A percentile compares a stretch with the other conserved stretches of the same genome.
Evolutionary conservation across 1,140 invertebrate genomes (phyloP).

Genomic region (Bradynema listronoti): DNA sequence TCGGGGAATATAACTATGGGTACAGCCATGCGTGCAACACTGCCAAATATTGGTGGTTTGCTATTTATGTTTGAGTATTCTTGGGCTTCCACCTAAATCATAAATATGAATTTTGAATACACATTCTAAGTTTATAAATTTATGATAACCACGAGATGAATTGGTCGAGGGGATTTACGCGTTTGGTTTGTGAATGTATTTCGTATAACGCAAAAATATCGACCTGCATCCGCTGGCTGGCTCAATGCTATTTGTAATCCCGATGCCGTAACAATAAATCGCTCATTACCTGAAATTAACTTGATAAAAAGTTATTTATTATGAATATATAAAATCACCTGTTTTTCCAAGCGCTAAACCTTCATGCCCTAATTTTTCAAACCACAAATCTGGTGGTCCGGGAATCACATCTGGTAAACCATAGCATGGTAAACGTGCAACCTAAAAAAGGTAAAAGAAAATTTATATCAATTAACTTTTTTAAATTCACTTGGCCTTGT

Average conservation of each 20-base stretch:
- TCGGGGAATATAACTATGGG: conserved; percentile 29
- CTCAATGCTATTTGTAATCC: conserved; percentile 50
- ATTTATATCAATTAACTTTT: too few relatives aligned
- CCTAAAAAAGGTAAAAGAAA: too few relatives aligned
- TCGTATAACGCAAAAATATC: conserved; percentile 47
- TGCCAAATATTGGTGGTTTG: too few relatives aligned
- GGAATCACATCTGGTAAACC: conserved; percentile 40
- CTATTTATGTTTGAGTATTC: too few relatives aligned
- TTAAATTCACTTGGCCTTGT: conserved; percentile 25
- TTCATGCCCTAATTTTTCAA: conserved; percentile 44
- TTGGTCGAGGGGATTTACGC: conserved; percentile 36
- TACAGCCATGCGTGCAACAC: too few relatives aligned
- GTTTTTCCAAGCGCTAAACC: conserved; percentile 36
- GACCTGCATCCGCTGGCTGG: conserved; percentile 46
- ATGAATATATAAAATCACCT: conserved; percentile 21
- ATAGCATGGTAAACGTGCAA: conserved; percentile 31
- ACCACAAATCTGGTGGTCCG: conserved; percentile 45
- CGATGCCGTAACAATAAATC: conserved; percentile 42
- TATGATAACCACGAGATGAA: conserved; percentile 37
- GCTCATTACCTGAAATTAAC: conserved; percentile 24
- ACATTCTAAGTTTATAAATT: too few relatives aligned
- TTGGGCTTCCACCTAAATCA: too few relatives aligned
- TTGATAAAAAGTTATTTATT: conserved; percentile 1
- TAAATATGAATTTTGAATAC: too few relatives aligned
- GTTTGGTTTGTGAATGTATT: conserved; percentile 49